Conservation (phyloP, 1,140 invertebrate species). For the Drosophila micromelanica region DNA sequence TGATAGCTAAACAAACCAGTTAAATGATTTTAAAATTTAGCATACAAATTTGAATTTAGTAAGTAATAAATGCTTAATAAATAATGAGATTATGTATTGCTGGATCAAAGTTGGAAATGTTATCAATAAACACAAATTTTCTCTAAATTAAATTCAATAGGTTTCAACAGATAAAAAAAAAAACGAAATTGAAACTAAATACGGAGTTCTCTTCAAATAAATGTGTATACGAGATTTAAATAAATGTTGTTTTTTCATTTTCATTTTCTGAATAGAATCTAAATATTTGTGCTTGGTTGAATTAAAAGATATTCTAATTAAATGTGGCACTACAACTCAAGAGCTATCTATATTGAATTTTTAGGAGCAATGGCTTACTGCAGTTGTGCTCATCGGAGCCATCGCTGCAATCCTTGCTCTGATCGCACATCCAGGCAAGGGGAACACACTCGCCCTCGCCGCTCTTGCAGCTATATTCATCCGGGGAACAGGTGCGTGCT, state of each 20-base stretch:
- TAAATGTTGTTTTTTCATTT: too few species aligned
- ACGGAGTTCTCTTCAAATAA: too few species aligned
- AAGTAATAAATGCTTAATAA: background rate
- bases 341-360: conserved; percentile 36
- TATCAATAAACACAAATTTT: too few species aligned
- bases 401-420: conserved; percentile 93
- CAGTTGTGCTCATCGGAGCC: conserved; percentile 94
- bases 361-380: conserved; percentile 88
- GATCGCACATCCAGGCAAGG: conserved; percentile 96
- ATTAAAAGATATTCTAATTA: background rate
- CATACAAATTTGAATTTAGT: too few species aligned
- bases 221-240: too few species aligned
- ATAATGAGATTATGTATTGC: too few species aligned
- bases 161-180: background rate
- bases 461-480: conserved; percentile 93
- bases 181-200: too few species aligned
- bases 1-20: background rate
- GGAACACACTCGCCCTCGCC: conserved; percentile 93
- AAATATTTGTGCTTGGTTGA: too few species aligned
- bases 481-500: conserved; percentile 91
- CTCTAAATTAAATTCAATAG: too few species aligned
- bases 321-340: conserved; percentile 31
- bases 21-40: background rate
- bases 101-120: background rate
- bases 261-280: too few species aligned